Percentiles rank a stretch among this genome's conserved stretches.
Conservation (phyloP, 2,888 invertebrate genomes). For the Galerucella pusilla region DNA sequence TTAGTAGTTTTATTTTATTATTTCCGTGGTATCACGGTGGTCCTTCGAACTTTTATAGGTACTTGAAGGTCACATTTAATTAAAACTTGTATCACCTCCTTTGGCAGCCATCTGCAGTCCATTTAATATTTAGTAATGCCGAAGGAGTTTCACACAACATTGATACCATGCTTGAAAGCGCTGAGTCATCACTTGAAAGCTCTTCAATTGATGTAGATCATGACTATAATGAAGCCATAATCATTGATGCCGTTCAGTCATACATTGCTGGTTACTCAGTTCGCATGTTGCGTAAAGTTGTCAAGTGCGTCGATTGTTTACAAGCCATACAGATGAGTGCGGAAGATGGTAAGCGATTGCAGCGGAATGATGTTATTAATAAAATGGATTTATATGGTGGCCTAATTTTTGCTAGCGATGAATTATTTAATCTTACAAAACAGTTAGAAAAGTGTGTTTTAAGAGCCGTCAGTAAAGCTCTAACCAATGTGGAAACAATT, state of each 20-base stretch:
- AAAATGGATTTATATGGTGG: constrained; percentile 6
- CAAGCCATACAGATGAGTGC: background rate
- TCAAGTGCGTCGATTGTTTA: background rate
- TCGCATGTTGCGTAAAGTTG: background rate
- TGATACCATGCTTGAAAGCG: too few species aligned
- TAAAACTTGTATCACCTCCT: too few species aligned
- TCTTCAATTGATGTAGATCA: constrained; percentile 1
- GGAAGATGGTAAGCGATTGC: background rate
- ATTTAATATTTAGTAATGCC: too few species aligned
- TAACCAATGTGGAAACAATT: background rate
- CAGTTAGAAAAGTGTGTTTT: background rate
- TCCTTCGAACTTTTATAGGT: too few species aligned
- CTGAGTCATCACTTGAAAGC: background rate
- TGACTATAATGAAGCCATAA: background rate
- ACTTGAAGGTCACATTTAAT: too few species aligned
- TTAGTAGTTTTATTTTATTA: too few species aligned
- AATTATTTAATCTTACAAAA: background rate
- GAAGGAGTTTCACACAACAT: too few species aligned
- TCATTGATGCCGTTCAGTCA: background rate
- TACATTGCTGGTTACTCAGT: background rate
- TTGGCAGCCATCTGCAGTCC: too few species aligned
- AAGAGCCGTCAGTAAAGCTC: background rate
- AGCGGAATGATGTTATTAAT: background rate
- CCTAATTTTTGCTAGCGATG: background rate
- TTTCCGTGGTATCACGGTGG: too few species aligned